Evolutionary conservation across 2,797 vertebrate species (phyloP), one percentile per base, ranked within the genome.

Genomic region (Urocyon cinereoargenteus): DNA sequence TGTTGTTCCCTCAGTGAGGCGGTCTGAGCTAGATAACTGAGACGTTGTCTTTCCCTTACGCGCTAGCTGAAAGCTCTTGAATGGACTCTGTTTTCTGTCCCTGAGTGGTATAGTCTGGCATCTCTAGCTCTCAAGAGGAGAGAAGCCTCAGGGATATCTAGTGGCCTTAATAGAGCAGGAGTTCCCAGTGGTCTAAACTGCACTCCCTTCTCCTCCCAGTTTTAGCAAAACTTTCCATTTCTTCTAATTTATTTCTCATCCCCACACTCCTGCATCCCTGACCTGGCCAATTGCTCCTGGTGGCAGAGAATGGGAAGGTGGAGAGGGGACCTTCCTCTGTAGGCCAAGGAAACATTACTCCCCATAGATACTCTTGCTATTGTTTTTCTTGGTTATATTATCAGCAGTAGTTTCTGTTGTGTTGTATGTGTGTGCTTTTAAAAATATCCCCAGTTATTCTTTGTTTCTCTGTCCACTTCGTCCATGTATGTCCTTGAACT

Each of bases 191-290:
- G 19, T 59, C 55, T 49, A 31, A 53, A 36, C 31, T 11, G 2
- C 14, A 18, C 6, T 6, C 14, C 11, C 9, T 13, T 66, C 19
- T 11, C 22, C 24, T 13, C 40, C 62, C 51, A 31, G 2, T 26
- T 68, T 64, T 49, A 49, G 3, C 9, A 86, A 81, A 31, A 34
- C 9, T 84, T 31, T 24, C 82, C 45, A 5, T 86, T 59, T 59
- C 4, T 36, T 89, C 13, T 8, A 1, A 13, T 9, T 86, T 66
- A 45, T 1, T 16, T 78, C 26, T 64, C 51, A 49, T 40, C 11
- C 6, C 15, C 19, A 28, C 2, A 2, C 7, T 68, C 8, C 51
- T 31, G 6, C 3, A 34, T 40, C 2, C 34, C 1, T 4, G n/a
- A 12, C 0, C 14, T 61, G 1, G 12, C 3, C 22, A 36, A 51